Percentiles rank a stretch among this genome's conserved stretches.
These are phyloP conservation scores for Tachyglossus aculeatus DNA, from an alignment of 2,797 vertebrate species.

Conservation along the genomic window DNA sequence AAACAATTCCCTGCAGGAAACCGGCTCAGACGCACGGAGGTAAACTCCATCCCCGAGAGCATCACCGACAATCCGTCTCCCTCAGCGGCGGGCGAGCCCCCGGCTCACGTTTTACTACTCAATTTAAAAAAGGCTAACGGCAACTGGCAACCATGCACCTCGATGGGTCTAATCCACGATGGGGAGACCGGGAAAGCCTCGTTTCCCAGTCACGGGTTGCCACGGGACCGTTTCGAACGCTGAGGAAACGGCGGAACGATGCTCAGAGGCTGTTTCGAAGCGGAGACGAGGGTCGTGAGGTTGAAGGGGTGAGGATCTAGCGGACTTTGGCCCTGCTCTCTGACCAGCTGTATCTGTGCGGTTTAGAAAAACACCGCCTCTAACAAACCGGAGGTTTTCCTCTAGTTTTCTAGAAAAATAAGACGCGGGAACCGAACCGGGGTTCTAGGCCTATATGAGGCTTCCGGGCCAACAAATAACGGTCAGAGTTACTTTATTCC, in stretches of 20 bases:
- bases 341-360: slow-evolving; percentile 67
- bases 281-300: slow-evolving; percentile 29
- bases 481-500: slow-evolving; percentile 93
- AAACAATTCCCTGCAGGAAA: background rate
- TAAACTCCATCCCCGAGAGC: background rate
- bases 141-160: background rate
- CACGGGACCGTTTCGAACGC: background rate
- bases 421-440: slow-evolving; percentile 10
- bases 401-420: slow-evolving; percentile 51
- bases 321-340: slow-evolving; percentile 68
- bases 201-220: background rate
- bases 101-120: background rate
- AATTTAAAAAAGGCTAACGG: slow-evolving; percentile 24
- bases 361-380: slow-evolving; percentile 13
- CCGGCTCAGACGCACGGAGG: slow-evolving; percentile 1
- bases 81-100: background rate
- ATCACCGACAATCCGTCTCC: background rate
- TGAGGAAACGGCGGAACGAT: background rate
- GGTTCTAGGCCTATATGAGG: slow-evolving; percentile 80
- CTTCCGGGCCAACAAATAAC: slow-evolving; percentile 99
- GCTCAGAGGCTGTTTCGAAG: slow-evolving; percentile 33
- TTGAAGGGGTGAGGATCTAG: slow-evolving; percentile 32
- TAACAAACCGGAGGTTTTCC: slow-evolving; percentile 33
- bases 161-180: background rate
- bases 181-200: slow-evolving; percentile 3